These are phyloP conservation scores for Syngnathus typhle DNA, from an alignment of 2,113 vertebrate species.

Conservation along the genomic window DNA sequence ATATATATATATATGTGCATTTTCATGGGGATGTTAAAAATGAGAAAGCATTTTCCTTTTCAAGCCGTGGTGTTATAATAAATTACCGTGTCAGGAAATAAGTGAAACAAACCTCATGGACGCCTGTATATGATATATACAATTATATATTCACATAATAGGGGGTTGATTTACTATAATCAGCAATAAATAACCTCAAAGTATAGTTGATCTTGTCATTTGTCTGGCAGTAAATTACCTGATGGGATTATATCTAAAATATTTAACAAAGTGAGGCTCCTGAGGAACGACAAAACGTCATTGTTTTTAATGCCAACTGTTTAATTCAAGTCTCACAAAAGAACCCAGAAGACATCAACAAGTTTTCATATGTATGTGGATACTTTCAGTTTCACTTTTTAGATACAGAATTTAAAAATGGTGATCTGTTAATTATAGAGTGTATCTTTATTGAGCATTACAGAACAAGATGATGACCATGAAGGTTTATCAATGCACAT, in stretches of 20 bases:
- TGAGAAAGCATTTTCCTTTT: neutral
- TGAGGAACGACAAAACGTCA: too few species aligned
- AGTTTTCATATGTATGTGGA: neutral
- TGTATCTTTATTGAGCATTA: constrained; percentile 44
- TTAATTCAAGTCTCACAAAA: neutral
- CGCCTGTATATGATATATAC: too few species aligned
- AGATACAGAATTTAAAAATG: neutral
- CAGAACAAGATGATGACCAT: constrained; percentile 40
- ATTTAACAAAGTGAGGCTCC: neutral
- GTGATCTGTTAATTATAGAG: constrained; percentile 14
- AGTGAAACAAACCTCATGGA: too few species aligned
- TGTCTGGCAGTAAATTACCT: too few species aligned
- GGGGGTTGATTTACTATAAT: too few species aligned
- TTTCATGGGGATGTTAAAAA: neutral
- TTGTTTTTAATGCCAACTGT: neutral
- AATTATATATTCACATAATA: too few species aligned
- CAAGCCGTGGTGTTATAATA: too few species aligned
- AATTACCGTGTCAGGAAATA: too few species aligned
- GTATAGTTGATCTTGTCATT: too few species aligned
- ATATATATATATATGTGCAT: too few species aligned
- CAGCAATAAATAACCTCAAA: too few species aligned
- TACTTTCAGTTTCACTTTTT: neutral
- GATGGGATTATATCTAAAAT: too few species aligned
- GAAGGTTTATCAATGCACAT: constrained; percentile 40
- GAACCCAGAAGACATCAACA: neutral